Evolutionary conservation across 2,113 vertebrate species (phyloP).

Genomic region (Brienomyrus longianalis): DNA sequence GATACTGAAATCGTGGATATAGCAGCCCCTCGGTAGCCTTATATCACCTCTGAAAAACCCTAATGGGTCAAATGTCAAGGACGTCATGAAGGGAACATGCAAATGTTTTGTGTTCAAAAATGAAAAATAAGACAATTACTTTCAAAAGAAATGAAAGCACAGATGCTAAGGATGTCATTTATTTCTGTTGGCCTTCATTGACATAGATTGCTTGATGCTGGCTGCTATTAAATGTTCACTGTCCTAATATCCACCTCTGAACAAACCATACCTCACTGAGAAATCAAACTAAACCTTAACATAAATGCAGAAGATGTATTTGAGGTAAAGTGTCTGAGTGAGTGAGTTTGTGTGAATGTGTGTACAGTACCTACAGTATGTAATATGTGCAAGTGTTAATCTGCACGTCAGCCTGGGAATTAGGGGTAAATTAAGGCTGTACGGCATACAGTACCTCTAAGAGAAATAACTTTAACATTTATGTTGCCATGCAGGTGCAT

Average conservation of each 20-base stretch:
- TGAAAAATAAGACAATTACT: not conserved
- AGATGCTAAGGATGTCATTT: not conserved
- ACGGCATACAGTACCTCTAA: conserved; percentile 56
- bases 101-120: not conserved
- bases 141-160: not conserved
- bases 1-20: no score
- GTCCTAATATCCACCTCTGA: conserved; percentile 55
- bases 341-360: not conserved
- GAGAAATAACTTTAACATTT: conserved; percentile 53
- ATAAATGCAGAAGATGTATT: conserved; percentile 67
- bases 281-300: conserved; percentile 65
- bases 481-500: conserved; percentile 44
- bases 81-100: not conserved
- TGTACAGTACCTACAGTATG: not conserved
- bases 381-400: not conserved
- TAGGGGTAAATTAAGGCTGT: conserved; percentile 57
- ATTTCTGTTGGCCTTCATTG: not conserved
- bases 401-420: not conserved
- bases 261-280: conserved; percentile 59
- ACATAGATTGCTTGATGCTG: conserved; percentile 32
- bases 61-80: not conserved
- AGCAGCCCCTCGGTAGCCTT: no score
- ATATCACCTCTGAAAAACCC: not conserved
- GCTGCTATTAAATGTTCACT: conserved; percentile 51
- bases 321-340: conserved; percentile 40